Evolutionary conservation across 2,888 invertebrate genomes (phyloP), one percentile per base, ranked within the genome.

Genomic region (Ischnura elegans): DNA sequence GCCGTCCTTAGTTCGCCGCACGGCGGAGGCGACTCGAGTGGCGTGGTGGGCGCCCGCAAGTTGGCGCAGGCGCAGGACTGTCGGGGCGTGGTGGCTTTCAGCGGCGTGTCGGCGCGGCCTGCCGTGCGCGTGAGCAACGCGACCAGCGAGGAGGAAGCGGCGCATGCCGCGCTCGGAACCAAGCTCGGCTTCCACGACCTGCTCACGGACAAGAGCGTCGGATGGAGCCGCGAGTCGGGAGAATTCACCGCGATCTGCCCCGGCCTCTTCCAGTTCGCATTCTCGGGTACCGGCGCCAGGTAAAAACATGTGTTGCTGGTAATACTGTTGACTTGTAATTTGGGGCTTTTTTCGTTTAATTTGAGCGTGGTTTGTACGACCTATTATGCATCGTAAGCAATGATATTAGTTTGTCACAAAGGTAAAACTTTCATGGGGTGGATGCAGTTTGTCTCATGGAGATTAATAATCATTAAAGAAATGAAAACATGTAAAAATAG

Each of bases 221-320:
- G 96, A 76, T 96, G 96, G 95, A 95, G 95, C 93, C 95, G 95
- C 3, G 95, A 96, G 94, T 96, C 96, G 8, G 96, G 96, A 47
- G 96, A 96, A 87, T 96, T 96, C 95, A 96, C 96, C 66, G 96
- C 96, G 19, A 96, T 96, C 94, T 96, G 96, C 94, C 96, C 96
- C 6, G 96, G 96, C 66, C 95, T 96, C 76, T 96, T 96, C 94
- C 96, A 96, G 94, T 96, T 96, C 95, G 96, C 96, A 76, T 96
- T 96, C 94, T 95, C 96, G 47, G 96, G 96, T 55, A 95, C 95
- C 94, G 96, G 96, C 93, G 94, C 94, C 29, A 94, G 94, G 94
- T 94, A 90, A 51, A 85, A n/a, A 47, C 47, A 47, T 47, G 47
- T 47, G 47, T 47, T 47, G 47, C 47, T 47, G 6, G 6, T 47